Evolutionary conservation across 23 tunicate genomes (phyloP).

Genomic region (Clavelina lepadiformis): DNA sequence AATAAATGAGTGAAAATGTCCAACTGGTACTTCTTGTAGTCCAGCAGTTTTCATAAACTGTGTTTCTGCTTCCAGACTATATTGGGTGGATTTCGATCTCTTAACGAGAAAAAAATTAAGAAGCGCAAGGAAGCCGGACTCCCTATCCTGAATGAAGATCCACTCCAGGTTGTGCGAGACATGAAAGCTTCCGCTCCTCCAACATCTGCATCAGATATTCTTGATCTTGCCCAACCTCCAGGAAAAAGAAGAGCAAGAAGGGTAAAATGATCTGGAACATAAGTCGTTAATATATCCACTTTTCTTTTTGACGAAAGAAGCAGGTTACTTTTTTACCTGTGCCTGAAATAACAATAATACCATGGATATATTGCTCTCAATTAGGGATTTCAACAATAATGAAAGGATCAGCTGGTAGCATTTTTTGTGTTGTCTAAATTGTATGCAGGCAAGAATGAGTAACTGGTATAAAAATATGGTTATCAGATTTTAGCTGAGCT

Average conservation of each 20-base stretch:
- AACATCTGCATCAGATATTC: constrained; percentile 65
- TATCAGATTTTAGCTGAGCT: too few relatives aligned
- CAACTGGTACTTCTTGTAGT: background rate
- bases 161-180: constrained; percentile 49
- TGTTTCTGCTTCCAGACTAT: constrained; percentile 33
- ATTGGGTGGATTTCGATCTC: constrained; percentile 50
- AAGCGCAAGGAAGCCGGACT: constrained; percentile 46
- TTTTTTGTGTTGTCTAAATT: too few relatives aligned
- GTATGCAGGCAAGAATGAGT: too few relatives aligned
- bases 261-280: background rate
- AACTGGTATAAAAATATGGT: too few relatives aligned
- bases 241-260: constrained; percentile 56
- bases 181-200: constrained; percentile 94
- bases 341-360: too few relatives aligned
- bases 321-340: too few relatives aligned
- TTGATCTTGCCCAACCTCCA: constrained; percentile 46
- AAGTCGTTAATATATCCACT: background rate
- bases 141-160: constrained; percentile 52
- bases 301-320: too few relatives aligned
- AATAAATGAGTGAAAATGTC: background rate
- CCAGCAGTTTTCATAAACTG: background rate
- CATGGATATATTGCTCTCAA: too few relatives aligned
- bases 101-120: constrained; percentile 39
- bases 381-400: too few relatives aligned
- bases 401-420: too few relatives aligned